Evolutionary conservation across 2,888 invertebrate species (phyloP).

Genomic region (Atherix ibis): DNA sequence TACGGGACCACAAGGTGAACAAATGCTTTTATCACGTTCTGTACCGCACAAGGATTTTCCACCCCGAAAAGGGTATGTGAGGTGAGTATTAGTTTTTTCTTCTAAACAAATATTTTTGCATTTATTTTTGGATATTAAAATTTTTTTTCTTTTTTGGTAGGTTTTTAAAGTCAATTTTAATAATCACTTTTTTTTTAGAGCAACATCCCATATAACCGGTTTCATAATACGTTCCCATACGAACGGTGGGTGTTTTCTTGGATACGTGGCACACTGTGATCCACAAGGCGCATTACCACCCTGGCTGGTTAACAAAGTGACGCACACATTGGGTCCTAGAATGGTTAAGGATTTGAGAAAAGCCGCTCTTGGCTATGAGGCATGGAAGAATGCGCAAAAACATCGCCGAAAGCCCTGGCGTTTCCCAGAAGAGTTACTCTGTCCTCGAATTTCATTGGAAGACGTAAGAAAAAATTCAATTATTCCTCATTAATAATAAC

Average conservation of each 20-base stretch:
- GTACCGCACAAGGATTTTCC: constrained; percentile 76
- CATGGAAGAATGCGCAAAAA: constrained; percentile 62
- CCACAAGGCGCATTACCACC: constrained; percentile 74
- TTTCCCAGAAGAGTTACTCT: constrained; percentile 65
- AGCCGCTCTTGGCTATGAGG: constrained; percentile 63
- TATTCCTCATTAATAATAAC: background rate
- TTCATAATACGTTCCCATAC: constrained; percentile 48
- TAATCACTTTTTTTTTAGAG: constrained; percentile 34
- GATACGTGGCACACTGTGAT: constrained; percentile 81
- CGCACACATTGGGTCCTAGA: constrained; percentile 69
- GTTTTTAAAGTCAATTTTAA: background rate
- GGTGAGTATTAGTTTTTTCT: constrained; percentile 29
- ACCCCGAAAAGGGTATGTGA: constrained; percentile 64
- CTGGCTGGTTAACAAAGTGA: constrained; percentile 77
- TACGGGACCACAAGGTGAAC: constrained; percentile 52
- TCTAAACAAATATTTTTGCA: background rate
- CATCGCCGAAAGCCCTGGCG: constrained; percentile 77
- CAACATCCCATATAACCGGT: constrained; percentile 44
- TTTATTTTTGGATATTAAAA: background rate
- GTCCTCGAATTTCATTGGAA: constrained; percentile 50
- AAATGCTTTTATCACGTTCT: constrained; percentile 80
- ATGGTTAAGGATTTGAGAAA: constrained; percentile 67
- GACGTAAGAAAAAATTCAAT: constrained; percentile 29
- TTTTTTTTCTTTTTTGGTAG: constrained; percentile 2
- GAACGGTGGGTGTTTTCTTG: constrained; percentile 55